phyloP scores from a whole-genome alignment of 2,113 vertebrate species.

The Stegastes partitus region DNA sequence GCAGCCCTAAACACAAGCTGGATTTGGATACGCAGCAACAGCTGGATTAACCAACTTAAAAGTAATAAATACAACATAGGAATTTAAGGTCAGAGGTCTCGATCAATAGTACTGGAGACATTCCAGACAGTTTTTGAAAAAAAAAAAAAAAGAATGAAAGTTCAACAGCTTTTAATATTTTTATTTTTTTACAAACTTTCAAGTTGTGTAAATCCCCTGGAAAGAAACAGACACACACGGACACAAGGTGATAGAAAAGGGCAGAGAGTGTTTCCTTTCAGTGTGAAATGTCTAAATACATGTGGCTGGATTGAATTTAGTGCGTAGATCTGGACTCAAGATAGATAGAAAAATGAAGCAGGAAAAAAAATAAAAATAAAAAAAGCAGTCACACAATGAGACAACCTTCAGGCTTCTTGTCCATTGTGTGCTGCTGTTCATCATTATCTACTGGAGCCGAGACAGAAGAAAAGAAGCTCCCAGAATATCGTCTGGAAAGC shows the following conservation, averaged over 20 bases:
- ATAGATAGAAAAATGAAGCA: slow-evolving; percentile 4
- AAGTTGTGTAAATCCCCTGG: not conserved
- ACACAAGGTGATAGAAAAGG: not conserved
- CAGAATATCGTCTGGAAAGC: not conserved
- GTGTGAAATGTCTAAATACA: not conserved
- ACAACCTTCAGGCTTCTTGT: slow-evolving; percentile 17
- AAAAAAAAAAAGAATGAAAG: too few relatives aligned
- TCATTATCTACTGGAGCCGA: not conserved
- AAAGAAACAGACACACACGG: not conserved
- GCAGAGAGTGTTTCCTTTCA: not conserved
- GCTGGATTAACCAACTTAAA: too few relatives aligned
- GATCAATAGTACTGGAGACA: too few relatives aligned
- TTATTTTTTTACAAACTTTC: too few relatives aligned
- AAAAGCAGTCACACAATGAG: slow-evolving; percentile 12
- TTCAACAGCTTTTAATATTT: not conserved
- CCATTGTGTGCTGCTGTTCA: slow-evolving; percentile 6
- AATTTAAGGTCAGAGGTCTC: too few relatives aligned
- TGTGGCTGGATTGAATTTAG: not conserved
- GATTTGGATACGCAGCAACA: too few relatives aligned
- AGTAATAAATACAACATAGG: too few relatives aligned
- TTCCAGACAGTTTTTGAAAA: too few relatives aligned
- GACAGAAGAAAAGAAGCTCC: not conserved
- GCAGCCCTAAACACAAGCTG: too few relatives aligned
- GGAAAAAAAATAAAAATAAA: too few relatives aligned
- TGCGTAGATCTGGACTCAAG: not conserved